Percentiles rank a stretch among this genome's conserved stretches.
phyloP scores from a whole-genome alignment of 2,113 vertebrate species.

The Lanius collurio region DNA sequence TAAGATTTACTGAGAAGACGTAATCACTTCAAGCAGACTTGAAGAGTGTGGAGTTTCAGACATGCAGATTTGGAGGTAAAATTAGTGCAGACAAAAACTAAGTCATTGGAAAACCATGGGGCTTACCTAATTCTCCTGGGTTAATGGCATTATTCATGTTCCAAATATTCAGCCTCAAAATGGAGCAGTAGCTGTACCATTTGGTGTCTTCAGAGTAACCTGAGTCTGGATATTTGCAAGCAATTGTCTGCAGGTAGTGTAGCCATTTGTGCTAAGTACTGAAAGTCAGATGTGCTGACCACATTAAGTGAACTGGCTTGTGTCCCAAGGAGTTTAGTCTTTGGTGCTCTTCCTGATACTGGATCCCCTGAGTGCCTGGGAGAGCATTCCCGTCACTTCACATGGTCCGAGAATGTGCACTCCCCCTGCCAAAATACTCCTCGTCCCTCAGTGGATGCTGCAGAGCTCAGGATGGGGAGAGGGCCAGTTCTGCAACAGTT shows the following conservation, averaged over 20 bases:
- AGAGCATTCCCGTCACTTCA: background rate
- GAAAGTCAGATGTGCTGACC: background rate
- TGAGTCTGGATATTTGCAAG: background rate
- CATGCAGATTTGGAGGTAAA: slow-evolving; percentile 38
- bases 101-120: slow-evolving; percentile 42
- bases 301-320: background rate
- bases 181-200: background rate
- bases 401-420: background rate
- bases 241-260: background rate
- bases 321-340: background rate
- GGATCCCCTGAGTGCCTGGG: background rate
- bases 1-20: slow-evolving; percentile 29
- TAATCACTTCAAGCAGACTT: slow-evolving; percentile 47
- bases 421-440: background rate
- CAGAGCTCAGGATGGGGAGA: background rate
- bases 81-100: slow-evolving; percentile 20
- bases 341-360: background rate
- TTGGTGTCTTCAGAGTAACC: background rate
- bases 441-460: background rate
- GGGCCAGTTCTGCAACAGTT: background rate
- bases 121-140: slow-evolving; percentile 15
- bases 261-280: background rate
- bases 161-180: background rate
- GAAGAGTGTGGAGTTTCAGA: slow-evolving; percentile 44
- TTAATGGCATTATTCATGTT: slow-evolving; percentile 28